These are phyloP conservation scores for Salarias fasciatus DNA, from an alignment of 2,797 vertebrate genomes.

Conservation along the genomic window DNA sequence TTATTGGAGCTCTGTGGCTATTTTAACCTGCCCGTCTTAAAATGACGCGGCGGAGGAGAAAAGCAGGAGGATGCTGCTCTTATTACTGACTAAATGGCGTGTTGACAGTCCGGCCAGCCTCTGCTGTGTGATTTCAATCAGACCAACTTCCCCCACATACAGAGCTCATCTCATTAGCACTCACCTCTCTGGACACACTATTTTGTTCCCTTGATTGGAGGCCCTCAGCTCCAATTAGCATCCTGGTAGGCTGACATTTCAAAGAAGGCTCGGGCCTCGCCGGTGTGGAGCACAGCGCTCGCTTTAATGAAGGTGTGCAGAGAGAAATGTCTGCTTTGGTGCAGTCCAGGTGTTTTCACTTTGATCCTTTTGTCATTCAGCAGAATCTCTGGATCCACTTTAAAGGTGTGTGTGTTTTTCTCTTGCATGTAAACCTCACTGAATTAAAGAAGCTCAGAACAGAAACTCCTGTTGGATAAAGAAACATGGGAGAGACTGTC, in stretches of 20 bases:
- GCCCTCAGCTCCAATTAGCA: conserved; percentile 77
- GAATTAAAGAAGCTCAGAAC: conserved; percentile 5
- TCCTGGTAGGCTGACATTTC: conserved; percentile 76
- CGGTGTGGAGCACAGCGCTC: conserved; percentile 60
- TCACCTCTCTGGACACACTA: conserved; percentile 70
- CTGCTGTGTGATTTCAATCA: conserved; percentile 80
- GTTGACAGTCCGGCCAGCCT: conserved; percentile 63
- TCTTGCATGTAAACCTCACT: conserved; percentile 5
- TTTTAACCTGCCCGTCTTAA: conserved; percentile 14
- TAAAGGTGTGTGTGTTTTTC: conserved; percentile 3
- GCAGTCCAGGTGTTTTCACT: conserved; percentile 46
- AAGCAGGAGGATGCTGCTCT: conserved; percentile 44
- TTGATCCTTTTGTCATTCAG: conserved; percentile 52
- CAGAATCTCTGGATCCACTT: conserved; percentile 6
- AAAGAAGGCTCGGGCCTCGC: conserved; percentile 65
- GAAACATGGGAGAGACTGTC: too few species aligned
- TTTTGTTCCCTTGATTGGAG: conserved; percentile 80
- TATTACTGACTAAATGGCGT: conserved; percentile 58
- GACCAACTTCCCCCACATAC: conserved; percentile 53
- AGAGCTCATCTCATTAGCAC: conserved; percentile 72
- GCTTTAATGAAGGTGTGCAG: conserved; percentile 66
- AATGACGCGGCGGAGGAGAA: conserved; percentile 18
- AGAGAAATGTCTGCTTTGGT: conserved; percentile 40
- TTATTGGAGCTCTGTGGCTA: background rate
- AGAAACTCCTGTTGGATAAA: conserved; percentile 1